Base-by-base conservation (phyloP, 37 sponge, comb jelly and placozoan species). In the Eunapius fragilis region DNA sequence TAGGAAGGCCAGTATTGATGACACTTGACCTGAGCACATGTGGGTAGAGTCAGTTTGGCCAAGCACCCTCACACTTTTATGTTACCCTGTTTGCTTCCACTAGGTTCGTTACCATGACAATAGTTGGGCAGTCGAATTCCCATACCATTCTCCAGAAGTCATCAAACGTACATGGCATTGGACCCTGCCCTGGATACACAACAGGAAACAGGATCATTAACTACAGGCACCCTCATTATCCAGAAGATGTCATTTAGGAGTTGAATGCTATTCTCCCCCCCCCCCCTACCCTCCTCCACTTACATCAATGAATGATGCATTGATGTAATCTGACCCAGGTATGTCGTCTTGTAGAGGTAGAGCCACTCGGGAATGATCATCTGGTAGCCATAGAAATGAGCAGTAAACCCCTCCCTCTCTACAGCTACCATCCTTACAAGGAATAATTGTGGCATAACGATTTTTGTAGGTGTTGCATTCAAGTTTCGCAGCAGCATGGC, bases 1-100 rank as follows among this genome's bases (percentile, higher is more conserved):
- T 77, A 89, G 33, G 90, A 89, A 13, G 97, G 97, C 91, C 93
- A 97, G 74, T 97, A 97, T 87, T 94, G 92, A 69, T 94, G 91
- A 78, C 97, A 97, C 75, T 94, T 97, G 10, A 87, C 70, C 95
- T 94, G 82, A 6, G 25, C 3, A 67, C 3, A 35, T 33, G 38
- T 3, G 35, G 14, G 22, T 58, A 17, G 58, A 58, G 58, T 17
- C 58, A 58, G 58, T 3, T 41, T 58, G 22, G 58, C 58, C 58
- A 58, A 41, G 41, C 22, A 17, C 19, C 58, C 14, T 19, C 74
- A 22, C 32, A 24, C 22, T 25, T 27, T 25, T 17, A 31, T 31
- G 33, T 31, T 72, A 91, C 91, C 91, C 81, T 91, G 73, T 91
- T 86, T 22, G 85, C 91, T 76, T 91, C 91, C 74, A 80, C 76